Evolutionary conservation across 2,113 vertebrate genomes (phyloP).

Genomic region (Myrmecobius fasciatus): DNA sequence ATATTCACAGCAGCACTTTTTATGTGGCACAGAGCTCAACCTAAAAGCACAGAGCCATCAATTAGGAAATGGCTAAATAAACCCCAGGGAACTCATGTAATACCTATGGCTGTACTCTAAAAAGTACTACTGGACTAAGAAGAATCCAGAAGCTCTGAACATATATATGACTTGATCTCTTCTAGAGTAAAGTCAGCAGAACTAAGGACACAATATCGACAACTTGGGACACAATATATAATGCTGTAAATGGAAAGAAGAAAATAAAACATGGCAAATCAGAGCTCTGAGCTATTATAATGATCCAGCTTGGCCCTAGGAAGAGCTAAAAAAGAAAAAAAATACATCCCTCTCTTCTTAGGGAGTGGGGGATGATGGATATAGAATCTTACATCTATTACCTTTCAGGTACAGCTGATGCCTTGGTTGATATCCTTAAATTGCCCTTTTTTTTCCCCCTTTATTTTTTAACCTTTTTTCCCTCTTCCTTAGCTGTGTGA

Average conservation of each 20-base stretch:
- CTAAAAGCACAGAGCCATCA: background rate
- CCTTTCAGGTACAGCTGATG: background rate
- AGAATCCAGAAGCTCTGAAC: background rate
- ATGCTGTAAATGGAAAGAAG: background rate
- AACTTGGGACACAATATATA: background rate
- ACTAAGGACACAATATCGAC: background rate
- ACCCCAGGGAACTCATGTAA: background rate
- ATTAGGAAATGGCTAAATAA: background rate
- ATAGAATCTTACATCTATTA: background rate
- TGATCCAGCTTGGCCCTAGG: background rate
- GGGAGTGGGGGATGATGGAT: background rate
- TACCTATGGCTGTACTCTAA: background rate
- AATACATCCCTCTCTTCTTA: background rate
- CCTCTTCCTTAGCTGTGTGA: background rate
- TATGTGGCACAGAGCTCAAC: background rate
- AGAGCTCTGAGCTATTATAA: background rate
- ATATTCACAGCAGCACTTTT: background rate
- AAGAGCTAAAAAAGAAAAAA: too few relatives aligned
- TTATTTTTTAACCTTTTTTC: too few relatives aligned
- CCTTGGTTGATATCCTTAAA: background rate
- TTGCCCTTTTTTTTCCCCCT: too few relatives aligned
- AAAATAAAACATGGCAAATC: background rate
- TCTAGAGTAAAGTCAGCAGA: background rate
- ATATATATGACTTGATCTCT: background rate
- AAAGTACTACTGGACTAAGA: background rate